Evolutionary conservation across 2,888 invertebrate species (phyloP).

Genomic region (Eudasyphora cyanicolor): DNA sequence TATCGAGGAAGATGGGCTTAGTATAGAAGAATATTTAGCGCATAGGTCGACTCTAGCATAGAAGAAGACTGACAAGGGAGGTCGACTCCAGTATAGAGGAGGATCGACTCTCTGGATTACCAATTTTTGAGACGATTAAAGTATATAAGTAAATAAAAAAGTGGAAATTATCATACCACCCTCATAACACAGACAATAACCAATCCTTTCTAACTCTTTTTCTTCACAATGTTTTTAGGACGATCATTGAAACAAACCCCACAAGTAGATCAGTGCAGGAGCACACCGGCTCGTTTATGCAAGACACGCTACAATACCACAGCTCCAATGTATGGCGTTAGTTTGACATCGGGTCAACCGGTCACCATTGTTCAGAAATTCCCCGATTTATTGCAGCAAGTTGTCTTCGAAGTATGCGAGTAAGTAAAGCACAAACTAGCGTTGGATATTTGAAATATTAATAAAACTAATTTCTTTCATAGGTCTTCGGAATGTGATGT

Average conservation of each 20-base stretch:
- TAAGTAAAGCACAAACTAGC: slow-evolving; percentile 81
- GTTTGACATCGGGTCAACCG: slow-evolving; percentile 93
- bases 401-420: slow-evolving; percentile 96
- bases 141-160: no score
- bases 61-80: no score
- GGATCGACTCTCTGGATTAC: no score
- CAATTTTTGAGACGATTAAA: no score
- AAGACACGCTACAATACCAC: slow-evolving; percentile 95
- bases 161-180: no score
- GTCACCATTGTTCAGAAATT: slow-evolving; percentile 97
- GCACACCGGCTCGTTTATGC: slow-evolving; percentile 89
- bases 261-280: slow-evolving; percentile 78
- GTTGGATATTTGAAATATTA: slow-evolving; percentile 1
- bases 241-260: slow-evolving; percentile 77
- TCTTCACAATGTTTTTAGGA: slow-evolving; percentile 69
- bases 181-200: no score
- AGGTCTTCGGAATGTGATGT: slow-evolving; percentile 94
- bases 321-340: slow-evolving; percentile 97
- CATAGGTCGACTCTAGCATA: no score
- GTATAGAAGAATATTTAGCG: no score
- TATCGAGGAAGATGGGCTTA: no score
- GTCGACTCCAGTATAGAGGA: no score
- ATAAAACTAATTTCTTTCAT: slow-evolving; percentile 74
- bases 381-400: slow-evolving; percentile 94
- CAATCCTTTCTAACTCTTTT: not conserved